A percentile compares a stretch with the other conserved stretches of the same genome.
These are phyloP conservation scores for Trichechus manatus DNA, from an alignment of 2,113 vertebrate species.

Conservation along the genomic window DNA sequence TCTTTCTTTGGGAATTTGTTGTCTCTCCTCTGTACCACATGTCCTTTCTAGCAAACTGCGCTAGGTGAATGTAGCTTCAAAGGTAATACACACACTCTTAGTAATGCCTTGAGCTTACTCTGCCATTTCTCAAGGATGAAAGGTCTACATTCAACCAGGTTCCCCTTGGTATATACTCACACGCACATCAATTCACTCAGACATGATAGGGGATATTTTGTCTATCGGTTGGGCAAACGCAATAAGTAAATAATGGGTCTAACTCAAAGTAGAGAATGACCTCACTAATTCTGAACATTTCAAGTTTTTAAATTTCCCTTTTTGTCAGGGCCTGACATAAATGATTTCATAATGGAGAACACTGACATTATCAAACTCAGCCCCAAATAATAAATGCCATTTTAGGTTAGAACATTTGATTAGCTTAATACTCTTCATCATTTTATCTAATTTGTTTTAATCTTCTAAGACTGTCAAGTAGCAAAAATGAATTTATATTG, in stretches of 20 bases:
- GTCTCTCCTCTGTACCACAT: rapidly evolving
- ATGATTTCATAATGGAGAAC: rapidly evolving
- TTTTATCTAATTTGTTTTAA: not conserved
- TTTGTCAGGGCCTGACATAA: no score
- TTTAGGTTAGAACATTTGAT: no score
- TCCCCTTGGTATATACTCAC: rapidly evolving
- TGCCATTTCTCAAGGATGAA: not conserved
- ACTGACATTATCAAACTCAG: rapidly evolving
- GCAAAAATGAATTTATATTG: not conserved
- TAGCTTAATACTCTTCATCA: rapidly evolving
- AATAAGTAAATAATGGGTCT: not conserved
- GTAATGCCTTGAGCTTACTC: not conserved
- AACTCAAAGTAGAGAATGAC: not conserved
- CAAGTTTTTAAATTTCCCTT: not conserved
- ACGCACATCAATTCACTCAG: rapidly evolving
- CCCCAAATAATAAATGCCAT: rapidly evolving
- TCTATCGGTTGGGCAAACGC: not conserved
- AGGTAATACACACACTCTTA: not conserved
- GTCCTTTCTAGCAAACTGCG: not conserved
- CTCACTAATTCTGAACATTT: not conserved
- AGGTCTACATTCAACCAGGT: rapidly evolving
- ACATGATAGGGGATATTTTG: rapidly evolving
- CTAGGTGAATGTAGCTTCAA: rapidly evolving
- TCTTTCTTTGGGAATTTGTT: not conserved
- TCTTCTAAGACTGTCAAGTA: rapidly evolving